Percentiles rank a stretch among this genome's conserved stretches.
phyloP scores from a whole-genome alignment of 2,888 invertebrate species.

The Cartodere bifasciata region DNA sequence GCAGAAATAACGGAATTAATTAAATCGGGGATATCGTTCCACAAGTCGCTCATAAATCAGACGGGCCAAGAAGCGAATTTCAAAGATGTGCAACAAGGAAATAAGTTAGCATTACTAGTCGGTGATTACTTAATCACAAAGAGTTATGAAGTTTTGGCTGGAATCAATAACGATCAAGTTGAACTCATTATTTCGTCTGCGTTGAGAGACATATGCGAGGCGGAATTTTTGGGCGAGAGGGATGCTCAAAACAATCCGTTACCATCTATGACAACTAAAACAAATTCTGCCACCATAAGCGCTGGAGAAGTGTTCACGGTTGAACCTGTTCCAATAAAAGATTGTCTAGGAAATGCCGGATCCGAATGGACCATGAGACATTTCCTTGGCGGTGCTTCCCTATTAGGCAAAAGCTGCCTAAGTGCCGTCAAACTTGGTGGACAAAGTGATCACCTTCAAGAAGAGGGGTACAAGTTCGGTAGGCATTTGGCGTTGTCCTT shows the following conservation, averaged over 20 bases:
- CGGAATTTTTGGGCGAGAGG: slow-evolving; percentile 4
- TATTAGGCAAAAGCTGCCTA: slow-evolving; percentile 6
- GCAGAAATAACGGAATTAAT: slow-evolving; percentile 6
- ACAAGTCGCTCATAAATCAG: slow-evolving; percentile 4
- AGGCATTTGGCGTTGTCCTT: slow-evolving; percentile 5
- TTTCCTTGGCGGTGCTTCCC: slow-evolving; percentile 5
- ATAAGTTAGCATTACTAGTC: slow-evolving; percentile 6
- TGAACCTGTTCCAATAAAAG: slow-evolving; percentile 3
- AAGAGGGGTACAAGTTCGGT: slow-evolving; percentile 5
- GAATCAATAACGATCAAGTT: slow-evolving; percentile 6
- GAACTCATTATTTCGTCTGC: slow-evolving; percentile 7
- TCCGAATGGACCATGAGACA: slow-evolving; percentile 7
- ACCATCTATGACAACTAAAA: not conserved
- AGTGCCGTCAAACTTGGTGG: slow-evolving; percentile 4
- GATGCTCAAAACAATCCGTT: slow-evolving; percentile 4
- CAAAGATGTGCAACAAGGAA: slow-evolving; percentile 5
- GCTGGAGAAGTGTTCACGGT: slow-evolving; percentile 2
- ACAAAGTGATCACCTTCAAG: no score
- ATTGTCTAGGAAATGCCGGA: slow-evolving; percentile 2
- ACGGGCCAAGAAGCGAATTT: slow-evolving; percentile 1
- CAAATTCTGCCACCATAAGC: not conserved
- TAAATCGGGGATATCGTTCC: slow-evolving; percentile 8
- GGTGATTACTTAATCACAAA: slow-evolving; percentile 8
- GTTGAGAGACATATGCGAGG: slow-evolving; percentile 6
- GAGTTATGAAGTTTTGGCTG: slow-evolving; percentile 7